Evolutionary conservation across 2,113 vertebrate genomes (phyloP).

Genomic region (Nerophis ophidion): DNA sequence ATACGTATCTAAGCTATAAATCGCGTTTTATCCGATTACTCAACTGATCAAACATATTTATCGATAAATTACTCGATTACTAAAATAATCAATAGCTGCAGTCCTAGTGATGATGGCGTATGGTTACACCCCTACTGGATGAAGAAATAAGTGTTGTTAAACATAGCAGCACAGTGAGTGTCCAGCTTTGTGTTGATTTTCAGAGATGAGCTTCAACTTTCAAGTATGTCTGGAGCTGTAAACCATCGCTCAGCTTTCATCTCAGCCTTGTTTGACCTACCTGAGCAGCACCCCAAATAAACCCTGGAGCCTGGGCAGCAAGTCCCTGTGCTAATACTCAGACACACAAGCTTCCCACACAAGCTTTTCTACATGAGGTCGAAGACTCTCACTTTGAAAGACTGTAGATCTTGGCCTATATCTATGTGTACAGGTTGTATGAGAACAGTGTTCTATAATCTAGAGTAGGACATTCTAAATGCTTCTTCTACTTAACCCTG

Average conservation of each 20-base stretch:
- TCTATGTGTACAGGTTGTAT: conserved; percentile 14
- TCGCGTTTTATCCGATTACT: too few relatives aligned
- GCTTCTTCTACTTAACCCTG: not conserved
- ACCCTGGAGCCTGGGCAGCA: conserved; percentile 2
- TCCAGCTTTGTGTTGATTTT: conserved; percentile 18
- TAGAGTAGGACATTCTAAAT: too few relatives aligned
- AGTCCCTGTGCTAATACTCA: conserved; percentile 9
- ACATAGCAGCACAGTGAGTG: conserved; percentile 8
- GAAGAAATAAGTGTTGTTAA: not conserved
- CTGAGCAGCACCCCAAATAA: conserved; percentile 42
- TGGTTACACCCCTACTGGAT: not conserved
- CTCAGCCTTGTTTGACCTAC: conserved; percentile 25
- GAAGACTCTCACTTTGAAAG: not conserved
- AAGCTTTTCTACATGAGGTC: not conserved
- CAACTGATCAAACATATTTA: too few relatives aligned
- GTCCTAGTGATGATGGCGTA: too few relatives aligned
- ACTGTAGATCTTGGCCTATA: not conserved
- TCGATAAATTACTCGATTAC: too few relatives aligned
- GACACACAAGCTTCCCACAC: conserved; percentile 21
- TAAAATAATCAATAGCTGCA: too few relatives aligned
- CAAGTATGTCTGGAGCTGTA: conserved; percentile 33
- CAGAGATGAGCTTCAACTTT: conserved; percentile 53
- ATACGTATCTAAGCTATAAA: too few relatives aligned
- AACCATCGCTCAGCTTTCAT: conserved; percentile 45
- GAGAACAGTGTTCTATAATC: not conserved